phyloP scores from a whole-genome alignment of 2,113 vertebrate genomes.

The Limnothrissa miodon region DNA sequence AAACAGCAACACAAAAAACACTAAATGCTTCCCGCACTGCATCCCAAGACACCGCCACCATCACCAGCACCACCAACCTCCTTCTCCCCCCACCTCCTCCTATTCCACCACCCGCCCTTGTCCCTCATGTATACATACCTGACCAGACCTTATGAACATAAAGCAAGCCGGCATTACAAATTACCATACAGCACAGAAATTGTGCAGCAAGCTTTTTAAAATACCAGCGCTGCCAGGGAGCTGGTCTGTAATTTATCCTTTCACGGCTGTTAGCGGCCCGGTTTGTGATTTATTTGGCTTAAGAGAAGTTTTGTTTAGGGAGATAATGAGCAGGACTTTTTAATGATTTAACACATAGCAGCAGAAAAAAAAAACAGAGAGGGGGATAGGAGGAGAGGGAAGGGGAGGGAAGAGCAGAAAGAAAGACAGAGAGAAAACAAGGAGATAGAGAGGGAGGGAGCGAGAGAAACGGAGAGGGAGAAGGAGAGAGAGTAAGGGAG shows the following conservation, averaged over 20 bases:
- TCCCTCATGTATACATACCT: slow-evolving; percentile 53
- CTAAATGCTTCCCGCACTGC: background rate
- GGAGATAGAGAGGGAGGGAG: background rate
- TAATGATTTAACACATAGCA: slow-evolving; percentile 86
- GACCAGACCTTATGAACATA: slow-evolving; percentile 64
- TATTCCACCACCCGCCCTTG: slow-evolving; percentile 35
- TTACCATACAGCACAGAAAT: slow-evolving; percentile 82
- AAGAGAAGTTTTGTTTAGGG: slow-evolving; percentile 93
- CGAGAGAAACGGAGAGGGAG: slow-evolving; percentile 59
- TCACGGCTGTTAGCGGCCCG: slow-evolving; percentile 82
- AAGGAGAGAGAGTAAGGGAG: slow-evolving; percentile 58
- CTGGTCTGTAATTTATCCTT: slow-evolving; percentile 93
- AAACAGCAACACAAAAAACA: background rate
- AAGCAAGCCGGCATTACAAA: slow-evolving; percentile 80
- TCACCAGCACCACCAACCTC: slow-evolving; percentile 36
- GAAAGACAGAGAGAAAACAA: slow-evolving; percentile 55
- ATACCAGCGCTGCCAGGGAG: slow-evolving; percentile 94
- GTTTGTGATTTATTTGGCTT: slow-evolving; percentile 94
- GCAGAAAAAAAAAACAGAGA: slow-evolving; percentile 55
- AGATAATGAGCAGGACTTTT: slow-evolving; percentile 93
- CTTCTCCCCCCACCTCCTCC: slow-evolving; percentile 12
- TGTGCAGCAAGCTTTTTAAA: slow-evolving; percentile 97
- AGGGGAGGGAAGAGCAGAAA: slow-evolving; percentile 40
- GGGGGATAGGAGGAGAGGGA: slow-evolving; percentile 23
- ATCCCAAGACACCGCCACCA: background rate